Conservation (phyloP, 2,797 vertebrate species). For the Ptychadena robeensis region DNA sequence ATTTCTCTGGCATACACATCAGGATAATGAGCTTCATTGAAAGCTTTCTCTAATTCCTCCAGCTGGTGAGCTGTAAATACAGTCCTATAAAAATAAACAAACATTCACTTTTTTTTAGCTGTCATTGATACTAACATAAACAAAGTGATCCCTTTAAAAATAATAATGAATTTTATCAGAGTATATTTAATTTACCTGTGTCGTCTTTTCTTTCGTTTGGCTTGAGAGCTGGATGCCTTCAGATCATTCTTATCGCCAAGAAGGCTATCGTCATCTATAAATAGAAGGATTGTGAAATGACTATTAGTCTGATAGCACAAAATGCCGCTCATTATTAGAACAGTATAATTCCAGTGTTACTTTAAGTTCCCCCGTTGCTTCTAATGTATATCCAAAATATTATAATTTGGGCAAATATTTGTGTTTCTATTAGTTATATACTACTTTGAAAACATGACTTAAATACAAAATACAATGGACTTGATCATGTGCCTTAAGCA, state of each 20-base stretch:
- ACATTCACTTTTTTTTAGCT: not conserved
- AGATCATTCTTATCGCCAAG: constrained; percentile 80
- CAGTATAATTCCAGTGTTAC: not conserved
- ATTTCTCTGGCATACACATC: constrained; percentile 94
- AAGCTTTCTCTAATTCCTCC: constrained; percentile 94
- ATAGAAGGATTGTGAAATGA: not conserved
- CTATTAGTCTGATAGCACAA: constrained; percentile 2
- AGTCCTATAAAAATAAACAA: constrained; percentile 75
- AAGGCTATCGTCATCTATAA: constrained; percentile 87
- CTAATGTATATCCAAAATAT: no score
- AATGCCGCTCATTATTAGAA: not conserved
- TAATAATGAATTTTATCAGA: no score
- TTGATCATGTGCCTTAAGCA: not conserved
- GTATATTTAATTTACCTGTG: constrained; percentile 81
- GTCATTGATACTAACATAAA: not conserved
- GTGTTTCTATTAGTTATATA: not conserved
- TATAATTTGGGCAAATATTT: no score
- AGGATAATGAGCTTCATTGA: constrained; percentile 93
- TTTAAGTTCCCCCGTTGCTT: not conserved
- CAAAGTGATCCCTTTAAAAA: no score
- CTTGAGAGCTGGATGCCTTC: constrained; percentile 75
- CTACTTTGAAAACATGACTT: not conserved
- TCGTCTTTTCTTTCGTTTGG: constrained; percentile 89
- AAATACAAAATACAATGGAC: not conserved
- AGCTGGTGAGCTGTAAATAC: constrained; percentile 94